These are phyloP conservation scores for Lissonota sp. DNA, from an alignment of 2,888 invertebrate species.

Conservation along the genomic window DNA sequence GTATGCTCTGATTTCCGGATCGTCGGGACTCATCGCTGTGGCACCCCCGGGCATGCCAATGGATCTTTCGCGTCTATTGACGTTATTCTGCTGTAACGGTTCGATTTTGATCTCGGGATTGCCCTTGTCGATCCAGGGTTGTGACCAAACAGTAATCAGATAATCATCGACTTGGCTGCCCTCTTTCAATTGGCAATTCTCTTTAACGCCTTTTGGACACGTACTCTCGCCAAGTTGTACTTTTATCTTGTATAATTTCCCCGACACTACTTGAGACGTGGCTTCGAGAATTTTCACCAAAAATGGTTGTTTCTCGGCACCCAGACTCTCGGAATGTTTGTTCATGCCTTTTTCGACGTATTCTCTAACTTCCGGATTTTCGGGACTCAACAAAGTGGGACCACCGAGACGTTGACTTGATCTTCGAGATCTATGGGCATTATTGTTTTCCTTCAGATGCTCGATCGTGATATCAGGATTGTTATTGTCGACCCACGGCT, in stretches of 20 bases:
- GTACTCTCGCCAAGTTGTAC: slow-evolving; percentile 86
- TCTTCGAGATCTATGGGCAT: no score
- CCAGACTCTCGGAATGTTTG: no score
- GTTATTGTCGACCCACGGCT: slow-evolving; percentile 85
- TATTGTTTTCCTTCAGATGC: no score
- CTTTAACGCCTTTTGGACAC: slow-evolving; percentile 83
- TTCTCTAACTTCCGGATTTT: no score
- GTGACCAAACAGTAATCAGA: slow-evolving; percentile 85
- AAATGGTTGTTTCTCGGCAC: no score
- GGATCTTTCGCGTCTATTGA: neutral
- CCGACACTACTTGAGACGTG: slow-evolving; percentile 85
- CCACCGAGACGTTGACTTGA: no score
- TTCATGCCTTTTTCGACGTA: no score
- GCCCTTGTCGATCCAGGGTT: slow-evolving; percentile 85
- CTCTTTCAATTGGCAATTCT: slow-evolving; percentile 75
- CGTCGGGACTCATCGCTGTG: slow-evolving; percentile 38
- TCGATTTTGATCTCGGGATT: slow-evolving; percentile 54
- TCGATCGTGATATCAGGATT: slow-evolving; percentile 76
- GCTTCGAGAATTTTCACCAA: slow-evolving; percentile 84
- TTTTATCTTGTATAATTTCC: slow-evolving; percentile 86
- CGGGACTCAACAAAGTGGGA: no score
- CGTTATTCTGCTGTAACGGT: neutral
- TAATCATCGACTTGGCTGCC: slow-evolving; percentile 81
- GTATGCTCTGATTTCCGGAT: slow-evolving; percentile 68
- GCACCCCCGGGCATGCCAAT: no score